A percentile compares a stretch with the other conserved stretches of the same genome.
Conservation (phyloP, 1,140 invertebrate species). For the Matsumurasca onukii region DNA sequence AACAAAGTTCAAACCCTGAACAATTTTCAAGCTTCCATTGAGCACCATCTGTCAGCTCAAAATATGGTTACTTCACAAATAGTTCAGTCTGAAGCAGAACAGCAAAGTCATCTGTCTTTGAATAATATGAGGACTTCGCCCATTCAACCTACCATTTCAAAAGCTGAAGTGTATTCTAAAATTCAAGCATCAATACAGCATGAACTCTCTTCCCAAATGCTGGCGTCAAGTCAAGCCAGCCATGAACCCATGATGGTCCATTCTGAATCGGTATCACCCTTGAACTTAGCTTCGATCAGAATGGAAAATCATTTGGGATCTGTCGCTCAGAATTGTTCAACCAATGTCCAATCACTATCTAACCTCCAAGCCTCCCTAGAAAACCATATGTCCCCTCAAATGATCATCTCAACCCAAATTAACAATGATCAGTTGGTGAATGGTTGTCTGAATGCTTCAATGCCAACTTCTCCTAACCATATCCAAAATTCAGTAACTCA, state of each 20-base stretch:
- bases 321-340: neutral
- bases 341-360: neutral
- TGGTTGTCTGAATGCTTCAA: neutral
- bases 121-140: too few species aligned
- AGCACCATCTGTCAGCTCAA: constrained; percentile 1
- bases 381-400: neutral
- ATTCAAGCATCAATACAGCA: neutral
- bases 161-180: neutral
- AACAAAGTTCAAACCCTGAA: neutral
- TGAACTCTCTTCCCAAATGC: neutral
- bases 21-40: neutral
- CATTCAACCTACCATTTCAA: too few species aligned
- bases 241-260: neutral
- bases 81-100: neutral
- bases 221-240: neutral
- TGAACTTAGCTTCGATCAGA: neutral
- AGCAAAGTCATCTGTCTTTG: too few species aligned
- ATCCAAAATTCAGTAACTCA: neutral
- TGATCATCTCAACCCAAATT: neutral
- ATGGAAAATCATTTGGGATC: neutral
- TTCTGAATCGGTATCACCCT: neutral
- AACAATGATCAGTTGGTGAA: too few species aligned
- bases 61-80: neutral
- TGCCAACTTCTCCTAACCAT: neutral
- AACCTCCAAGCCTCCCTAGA: constrained; percentile 13